Evolutionary conservation across 1,140 invertebrate species (phyloP).

Genomic region (Luehdorfia chinensis): DNA sequence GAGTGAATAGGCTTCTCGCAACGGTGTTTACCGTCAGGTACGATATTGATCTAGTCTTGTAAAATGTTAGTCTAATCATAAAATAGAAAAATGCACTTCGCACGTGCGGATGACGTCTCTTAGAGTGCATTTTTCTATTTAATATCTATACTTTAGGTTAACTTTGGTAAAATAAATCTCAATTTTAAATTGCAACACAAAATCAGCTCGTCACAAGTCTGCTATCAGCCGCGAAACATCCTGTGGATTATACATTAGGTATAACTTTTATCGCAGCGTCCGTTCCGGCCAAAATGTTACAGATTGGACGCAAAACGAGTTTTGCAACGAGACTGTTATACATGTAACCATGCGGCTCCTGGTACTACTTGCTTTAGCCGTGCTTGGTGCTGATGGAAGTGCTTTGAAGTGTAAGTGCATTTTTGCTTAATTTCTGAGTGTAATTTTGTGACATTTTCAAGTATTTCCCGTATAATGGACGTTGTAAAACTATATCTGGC

Average conservation of each 20-base stretch:
- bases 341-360: conserved; percentile 30
- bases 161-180: neutral
- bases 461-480: no score
- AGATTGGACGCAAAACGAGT: conserved; percentile 20
- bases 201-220: neutral
- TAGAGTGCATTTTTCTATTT: no score
- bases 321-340: neutral
- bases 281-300: conserved; percentile 27
- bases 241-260: conserved; percentile 39
- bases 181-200: neutral
- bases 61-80: no score
- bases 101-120: no score
- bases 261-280: conserved; percentile 27
- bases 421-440: no score
- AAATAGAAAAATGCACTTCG: no score
- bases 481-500: no score
- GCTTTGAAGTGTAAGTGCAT: conserved; percentile 32
- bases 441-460: no score
- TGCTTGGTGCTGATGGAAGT: conserved; percentile 26
- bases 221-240: conserved; percentile 34
- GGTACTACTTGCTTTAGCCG: conserved; percentile 22
- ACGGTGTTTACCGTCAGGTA: no score
- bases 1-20: no score
- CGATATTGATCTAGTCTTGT: no score
- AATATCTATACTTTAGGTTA: no score